These are phyloP conservation scores for Pseudoatta argentina DNA, from an alignment of 1,140 invertebrate species.

Conservation along the genomic window DNA sequence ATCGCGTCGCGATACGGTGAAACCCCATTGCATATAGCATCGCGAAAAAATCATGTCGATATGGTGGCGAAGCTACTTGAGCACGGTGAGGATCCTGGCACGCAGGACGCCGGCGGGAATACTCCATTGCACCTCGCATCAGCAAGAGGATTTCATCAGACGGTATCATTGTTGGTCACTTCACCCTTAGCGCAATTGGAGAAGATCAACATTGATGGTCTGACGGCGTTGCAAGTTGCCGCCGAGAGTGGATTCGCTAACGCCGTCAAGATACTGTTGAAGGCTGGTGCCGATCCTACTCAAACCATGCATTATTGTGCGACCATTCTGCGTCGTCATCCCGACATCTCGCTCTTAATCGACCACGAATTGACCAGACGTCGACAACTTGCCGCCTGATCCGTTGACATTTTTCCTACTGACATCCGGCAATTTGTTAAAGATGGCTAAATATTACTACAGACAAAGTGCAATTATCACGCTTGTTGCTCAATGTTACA, in stretches of 20 bases:
- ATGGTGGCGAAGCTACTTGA: conserved; percentile 80
- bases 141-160: conserved; percentile 82
- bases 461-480: conserved; percentile 1
- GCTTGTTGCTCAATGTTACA: conserved; percentile 49
- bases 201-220: conserved; percentile 80
- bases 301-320: conserved; percentile 68
- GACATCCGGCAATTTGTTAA: not conserved
- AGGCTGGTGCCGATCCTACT: conserved; percentile 80
- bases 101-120: conserved; percentile 83
- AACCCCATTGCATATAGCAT: conserved; percentile 84
- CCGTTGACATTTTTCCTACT: not conserved
- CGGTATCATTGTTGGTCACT: conserved; percentile 79
- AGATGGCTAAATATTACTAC: not conserved
- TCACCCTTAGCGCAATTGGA: conserved; percentile 79
- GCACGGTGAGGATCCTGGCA: conserved; percentile 80
- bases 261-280: conserved; percentile 78
- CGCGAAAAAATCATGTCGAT: conserved; percentile 81
- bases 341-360: conserved; percentile 78
- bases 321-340: conserved; percentile 77
- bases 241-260: conserved; percentile 84
- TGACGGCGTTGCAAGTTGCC: conserved; percentile 83
- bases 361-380: conserved; percentile 79
- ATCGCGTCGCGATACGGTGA: conserved; percentile 82
- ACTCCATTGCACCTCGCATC: conserved; percentile 84
- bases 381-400: conserved; percentile 79